A percentile compares a stretch with the other conserved stretches of the same genome.
Evolutionary conservation across 2,113 vertebrate genomes (phyloP).

Genomic region (Alectura lathami): DNA sequence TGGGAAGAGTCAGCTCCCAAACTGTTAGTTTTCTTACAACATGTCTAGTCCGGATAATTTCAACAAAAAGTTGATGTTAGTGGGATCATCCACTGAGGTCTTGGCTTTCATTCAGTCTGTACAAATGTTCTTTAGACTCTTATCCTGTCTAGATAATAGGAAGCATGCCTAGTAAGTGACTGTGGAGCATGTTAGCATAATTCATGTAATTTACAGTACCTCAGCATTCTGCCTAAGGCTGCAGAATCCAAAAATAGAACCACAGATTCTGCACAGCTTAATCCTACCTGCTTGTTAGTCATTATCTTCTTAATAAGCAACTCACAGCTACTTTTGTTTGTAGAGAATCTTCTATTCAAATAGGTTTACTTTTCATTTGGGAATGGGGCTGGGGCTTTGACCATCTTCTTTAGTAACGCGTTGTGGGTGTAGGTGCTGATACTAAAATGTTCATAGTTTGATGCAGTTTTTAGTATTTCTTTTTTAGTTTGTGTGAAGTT

Average conservation of each 20-base stretch:
- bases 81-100: conserved; percentile 37
- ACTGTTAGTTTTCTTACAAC: conserved; percentile 63
- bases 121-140: conserved; percentile 73
- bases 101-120: conserved; percentile 58
- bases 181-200: conserved; percentile 55
- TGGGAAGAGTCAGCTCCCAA: conserved; percentile 48
- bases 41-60: conserved; percentile 60
- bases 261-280: conserved; percentile 12
- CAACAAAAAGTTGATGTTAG: conserved; percentile 62
- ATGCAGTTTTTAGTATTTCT: not conserved
- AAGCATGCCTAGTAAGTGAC: conserved; percentile 64
- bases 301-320: conserved; percentile 51
- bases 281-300: conserved; percentile 56
- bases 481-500: not conserved
- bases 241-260: conserved; percentile 44
- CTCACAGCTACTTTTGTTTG: conserved; percentile 3
- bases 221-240: conserved; percentile 28
- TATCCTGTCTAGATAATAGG: conserved; percentile 67
- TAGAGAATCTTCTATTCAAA: not conserved
- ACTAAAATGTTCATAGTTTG: not conserved
- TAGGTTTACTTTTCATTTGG: conserved; percentile 1
- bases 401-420: not conserved
- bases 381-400: not conserved
- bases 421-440: not conserved
- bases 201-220: conserved; percentile 52